Base-by-base conservation (phyloP, 2,113 vertebrate genomes). In the Oreochromis niloticus region DNA sequence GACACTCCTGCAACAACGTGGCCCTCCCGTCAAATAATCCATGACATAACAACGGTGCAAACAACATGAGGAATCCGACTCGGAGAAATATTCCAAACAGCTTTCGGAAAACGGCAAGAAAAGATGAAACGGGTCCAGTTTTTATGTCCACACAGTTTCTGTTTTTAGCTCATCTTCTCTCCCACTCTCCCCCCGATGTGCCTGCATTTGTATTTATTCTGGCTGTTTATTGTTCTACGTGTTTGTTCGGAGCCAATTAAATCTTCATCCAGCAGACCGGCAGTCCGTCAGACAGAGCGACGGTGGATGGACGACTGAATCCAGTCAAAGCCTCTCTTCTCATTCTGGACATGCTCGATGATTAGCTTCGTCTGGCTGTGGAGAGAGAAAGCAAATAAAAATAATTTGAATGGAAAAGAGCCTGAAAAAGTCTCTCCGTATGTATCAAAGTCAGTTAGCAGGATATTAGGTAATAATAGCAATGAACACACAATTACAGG, bases 341-440 rank as follows among this genome's bases (percentile, higher is more conserved):
- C 88, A 92, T 91, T 89, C 88, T 89, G 80, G 50, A 82, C 41
- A 19, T 24, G 22, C 92, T 88, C 85, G 71, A 59, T 89, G 91
- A 90, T 87, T 87, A 81, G 14, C 3, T 50, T 71, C 17, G 5
- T 81, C 85, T 73, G 24, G 84, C 94, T 93, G 89, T 79, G 52
- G 61, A 91, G 17, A 93, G 90, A 91, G 30, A 92, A 94, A 93
- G 61, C 81, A 95, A 92, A 89, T 16, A 56, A 81, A 87, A 63
- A 78, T 48, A 4, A 78, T 83, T 79, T 88, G 3, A 52, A 87
- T 1, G 3, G 10, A 81, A 34, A 17, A 75, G 55, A 54, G 50
- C 54, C 78, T 84, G 39, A 75, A 87, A 85, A 59, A 9, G 10
- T 63, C 6, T 39, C 19, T 81, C 7, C 9, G 39, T n/a, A 39